These are phyloP conservation scores for Oryzias sinensis DNA, from an alignment of 2,797 vertebrate species.

Conservation along the genomic window DNA sequence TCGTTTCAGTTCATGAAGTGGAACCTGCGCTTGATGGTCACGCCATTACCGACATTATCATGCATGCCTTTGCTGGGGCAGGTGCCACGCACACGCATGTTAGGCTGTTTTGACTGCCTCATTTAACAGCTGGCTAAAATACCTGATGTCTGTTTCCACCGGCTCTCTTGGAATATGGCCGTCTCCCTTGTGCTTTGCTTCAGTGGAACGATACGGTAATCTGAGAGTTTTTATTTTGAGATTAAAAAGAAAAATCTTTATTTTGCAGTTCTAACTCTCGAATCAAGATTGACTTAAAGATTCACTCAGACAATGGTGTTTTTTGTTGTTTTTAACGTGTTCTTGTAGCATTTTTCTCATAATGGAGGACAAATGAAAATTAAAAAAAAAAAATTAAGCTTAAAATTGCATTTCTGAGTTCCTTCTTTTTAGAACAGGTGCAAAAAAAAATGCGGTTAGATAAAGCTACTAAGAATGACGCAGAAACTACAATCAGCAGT, in stretches of 20 bases:
- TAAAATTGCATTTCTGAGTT: too few relatives aligned
- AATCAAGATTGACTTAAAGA: conserved; percentile 53
- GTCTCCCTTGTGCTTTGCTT: conserved; percentile 14
- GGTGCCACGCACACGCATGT: conserved; percentile 32
- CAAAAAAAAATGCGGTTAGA: too few relatives aligned
- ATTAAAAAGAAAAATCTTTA: conserved; percentile 48
- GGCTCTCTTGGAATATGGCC: conserved; percentile 8
- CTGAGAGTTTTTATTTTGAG: conserved; percentile 16
- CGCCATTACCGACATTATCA: conserved; percentile 54
- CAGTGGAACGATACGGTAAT: conserved; percentile 20
- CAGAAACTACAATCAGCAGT: too few relatives aligned
- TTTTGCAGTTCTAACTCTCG: conserved; percentile 49
- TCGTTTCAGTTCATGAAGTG: conserved; percentile 66
- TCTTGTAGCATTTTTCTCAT: too few relatives aligned
- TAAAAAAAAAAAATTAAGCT: too few relatives aligned
- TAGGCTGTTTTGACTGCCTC: conserved; percentile 33
- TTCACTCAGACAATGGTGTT: too few relatives aligned
- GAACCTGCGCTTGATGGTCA: conserved; percentile 52
- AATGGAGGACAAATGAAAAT: too few relatives aligned
- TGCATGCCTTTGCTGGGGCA: conserved; percentile 16
- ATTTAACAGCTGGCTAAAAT: conserved; percentile 56
- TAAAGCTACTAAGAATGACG: too few relatives aligned
- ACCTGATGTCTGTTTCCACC: conserved; percentile 25
- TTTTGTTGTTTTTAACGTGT: too few relatives aligned
- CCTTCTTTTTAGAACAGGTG: too few relatives aligned